A percentile compares a stretch with the other conserved stretches of the same genome.
Evolutionary conservation across 1,140 invertebrate species (phyloP).

Genomic region (Drosophila pruinosa): DNA sequence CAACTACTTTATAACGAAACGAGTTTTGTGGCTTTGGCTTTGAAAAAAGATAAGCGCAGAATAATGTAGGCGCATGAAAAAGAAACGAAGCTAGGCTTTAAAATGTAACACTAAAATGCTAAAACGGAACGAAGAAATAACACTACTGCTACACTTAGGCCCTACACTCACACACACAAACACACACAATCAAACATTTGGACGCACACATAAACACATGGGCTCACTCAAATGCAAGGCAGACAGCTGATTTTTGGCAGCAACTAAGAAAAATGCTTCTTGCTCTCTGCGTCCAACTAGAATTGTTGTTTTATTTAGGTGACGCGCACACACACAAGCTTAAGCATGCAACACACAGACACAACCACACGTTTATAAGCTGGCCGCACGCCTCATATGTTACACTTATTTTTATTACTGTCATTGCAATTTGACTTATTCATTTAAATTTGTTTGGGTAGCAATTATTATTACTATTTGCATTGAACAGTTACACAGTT

Average conservation of each 20-base stretch:
- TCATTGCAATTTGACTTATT: slow-evolving; percentile 30
- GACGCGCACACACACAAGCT: slow-evolving; percentile 31
- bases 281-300: slow-evolving; percentile 33
- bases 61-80: slow-evolving; percentile 37
- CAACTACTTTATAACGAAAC: slow-evolving; percentile 32
- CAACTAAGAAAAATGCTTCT: slow-evolving; percentile 18
- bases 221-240: neutral
- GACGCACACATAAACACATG: neutral
- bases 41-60: slow-evolving; percentile 38
- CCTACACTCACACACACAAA: slow-evolving; percentile 7
- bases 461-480: neutral
- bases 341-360: slow-evolving; percentile 21
- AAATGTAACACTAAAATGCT: slow-evolving; percentile 38
- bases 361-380: slow-evolving; percentile 5
- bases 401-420: slow-evolving; percentile 50
- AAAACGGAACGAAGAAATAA: slow-evolving; percentile 11
- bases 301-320: slow-evolving; percentile 46
- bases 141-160: slow-evolving; percentile 12
- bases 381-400: slow-evolving; percentile 36
- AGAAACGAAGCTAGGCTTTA: slow-evolving; percentile 28
- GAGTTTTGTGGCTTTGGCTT: slow-evolving; percentile 47
- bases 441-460: slow-evolving; percentile 10
- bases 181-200: neutral
- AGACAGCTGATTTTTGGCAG: slow-evolving; percentile 44
- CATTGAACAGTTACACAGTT: neutral